Conservation (phyloP, 2,888 invertebrate genomes). For the Drosophila anomalipes region DNA sequence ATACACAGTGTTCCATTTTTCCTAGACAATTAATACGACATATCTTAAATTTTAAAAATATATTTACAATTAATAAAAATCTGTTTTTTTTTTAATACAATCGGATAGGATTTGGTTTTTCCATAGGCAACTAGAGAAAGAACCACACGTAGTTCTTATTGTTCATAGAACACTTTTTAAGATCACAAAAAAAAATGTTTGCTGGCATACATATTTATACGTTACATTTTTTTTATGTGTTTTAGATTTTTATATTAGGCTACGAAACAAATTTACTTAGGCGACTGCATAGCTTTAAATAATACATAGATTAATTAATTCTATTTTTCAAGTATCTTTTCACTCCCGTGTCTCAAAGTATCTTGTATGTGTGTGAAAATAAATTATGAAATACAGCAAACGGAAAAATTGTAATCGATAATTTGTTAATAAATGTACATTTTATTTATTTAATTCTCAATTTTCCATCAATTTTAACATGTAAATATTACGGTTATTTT, state of each 20-base stretch:
- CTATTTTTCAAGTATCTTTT: slow-evolving; percentile 52
- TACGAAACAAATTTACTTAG: slow-evolving; percentile 1
- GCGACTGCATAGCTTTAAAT: slow-evolving; percentile 4
- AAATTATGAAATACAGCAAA: slow-evolving; percentile 67
- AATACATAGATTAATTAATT: slow-evolving; percentile 16
- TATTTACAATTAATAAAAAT: not conserved
- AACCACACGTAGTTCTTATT: not conserved
- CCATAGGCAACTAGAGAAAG: not conserved
- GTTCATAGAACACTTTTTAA: not conserved
- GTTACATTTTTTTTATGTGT: not conserved
- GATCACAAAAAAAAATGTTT: not conserved
- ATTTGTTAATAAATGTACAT: slow-evolving; percentile 38
- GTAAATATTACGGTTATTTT: slow-evolving; percentile 60
- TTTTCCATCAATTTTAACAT: slow-evolving; percentile 44
- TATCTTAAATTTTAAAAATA: no score
- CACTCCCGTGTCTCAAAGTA: slow-evolving; percentile 85
- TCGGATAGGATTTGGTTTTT: not conserved
- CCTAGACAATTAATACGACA: not conserved
- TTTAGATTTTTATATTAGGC: slow-evolving; percentile 7
- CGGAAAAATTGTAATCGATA: slow-evolving; percentile 54
- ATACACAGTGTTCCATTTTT: not conserved
- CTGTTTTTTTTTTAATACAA: not conserved
- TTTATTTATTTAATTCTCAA: slow-evolving; percentile 58
- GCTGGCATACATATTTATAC: not conserved
- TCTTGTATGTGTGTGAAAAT: slow-evolving; percentile 86